phyloP scores from a whole-genome alignment of 2,113 vertebrate genomes.

The Micronisus gabar region DNA sequence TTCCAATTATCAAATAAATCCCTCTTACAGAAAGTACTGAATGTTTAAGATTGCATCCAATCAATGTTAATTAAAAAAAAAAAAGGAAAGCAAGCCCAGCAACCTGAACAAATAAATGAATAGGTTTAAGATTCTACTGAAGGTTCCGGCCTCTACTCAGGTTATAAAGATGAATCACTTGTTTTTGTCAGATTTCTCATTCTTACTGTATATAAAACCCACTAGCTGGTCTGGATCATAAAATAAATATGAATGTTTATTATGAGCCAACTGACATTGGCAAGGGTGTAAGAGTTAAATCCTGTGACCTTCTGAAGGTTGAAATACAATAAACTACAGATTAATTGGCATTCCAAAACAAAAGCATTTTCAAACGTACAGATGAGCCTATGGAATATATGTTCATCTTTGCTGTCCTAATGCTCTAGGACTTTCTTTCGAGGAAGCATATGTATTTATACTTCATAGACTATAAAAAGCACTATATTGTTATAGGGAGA shows the following conservation, averaged over 20 bases:
- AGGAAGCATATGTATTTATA: not conserved
- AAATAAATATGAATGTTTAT: slow-evolving; percentile 41
- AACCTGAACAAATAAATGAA: slow-evolving; percentile 5
- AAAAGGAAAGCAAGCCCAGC: not conserved
- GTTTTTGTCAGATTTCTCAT: slow-evolving; percentile 30
- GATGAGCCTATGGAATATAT: not conserved
- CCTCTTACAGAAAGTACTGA: not conserved
- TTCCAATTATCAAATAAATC: not conserved
- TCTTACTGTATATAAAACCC: not conserved
- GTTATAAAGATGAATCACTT: slow-evolving; percentile 38
- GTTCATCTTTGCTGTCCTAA: not conserved
- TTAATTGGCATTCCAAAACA: not conserved
- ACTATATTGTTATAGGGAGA: not conserved
- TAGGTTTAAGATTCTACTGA: not conserved
- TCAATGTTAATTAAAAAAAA: not conserved
- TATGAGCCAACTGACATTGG: slow-evolving; percentile 19
- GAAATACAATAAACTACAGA: not conserved
- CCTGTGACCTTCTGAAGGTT: slow-evolving; percentile 22
- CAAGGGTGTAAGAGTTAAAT: slow-evolving; percentile 27
- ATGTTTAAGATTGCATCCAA: not conserved
- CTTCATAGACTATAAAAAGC: not conserved
- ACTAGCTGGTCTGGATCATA: slow-evolving; percentile 38
- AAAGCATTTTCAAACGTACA: not conserved
- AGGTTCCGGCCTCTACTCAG: not conserved
- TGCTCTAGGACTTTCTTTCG: not conserved